Evolutionary conservation across 1,140 invertebrate species (phyloP).

Genomic region (Andricus grossulariae): DNA sequence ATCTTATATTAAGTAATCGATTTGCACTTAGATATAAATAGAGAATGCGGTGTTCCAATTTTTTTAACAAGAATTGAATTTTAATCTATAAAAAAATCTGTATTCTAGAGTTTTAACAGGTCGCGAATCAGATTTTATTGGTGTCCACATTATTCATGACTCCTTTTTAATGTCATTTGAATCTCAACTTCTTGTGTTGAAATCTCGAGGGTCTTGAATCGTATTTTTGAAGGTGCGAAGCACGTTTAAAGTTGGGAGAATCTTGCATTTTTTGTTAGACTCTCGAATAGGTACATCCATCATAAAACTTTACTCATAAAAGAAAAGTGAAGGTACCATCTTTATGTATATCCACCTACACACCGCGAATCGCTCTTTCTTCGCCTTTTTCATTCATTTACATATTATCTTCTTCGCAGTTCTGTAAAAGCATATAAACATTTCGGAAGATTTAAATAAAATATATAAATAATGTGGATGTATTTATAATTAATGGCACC

Average conservation of each 20-base stretch:
- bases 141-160: slow-evolving; percentile 39
- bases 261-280: slow-evolving; percentile 51
- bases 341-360: neutral
- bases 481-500: no score
- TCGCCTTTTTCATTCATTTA: no score
- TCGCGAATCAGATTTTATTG: neutral
- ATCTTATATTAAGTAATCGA: no score
- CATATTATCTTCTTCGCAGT: no score
- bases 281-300: slow-evolving; percentile 41
- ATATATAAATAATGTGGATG: no score
- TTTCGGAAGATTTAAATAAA: no score
- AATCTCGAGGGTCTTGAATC: slow-evolving; percentile 49
- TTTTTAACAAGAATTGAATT: no score
- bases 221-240: slow-evolving; percentile 53
- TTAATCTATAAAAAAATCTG: no score
- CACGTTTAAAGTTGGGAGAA: slow-evolving; percentile 41
- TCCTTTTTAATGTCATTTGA: slow-evolving; percentile 39
- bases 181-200: slow-evolving; percentile 40
- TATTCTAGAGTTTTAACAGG: no score
- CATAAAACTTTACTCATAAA: slow-evolving; percentile 66
- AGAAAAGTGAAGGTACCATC: slow-evolving; percentile 28
- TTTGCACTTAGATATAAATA: no score
- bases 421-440: no score
- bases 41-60: no score
- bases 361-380: neutral